A percentile compares a stretch with the other conserved stretches of the same genome.
Conservation (phyloP, 2,797 vertebrate species). For the Odontamblyopus rebecca region DNA sequence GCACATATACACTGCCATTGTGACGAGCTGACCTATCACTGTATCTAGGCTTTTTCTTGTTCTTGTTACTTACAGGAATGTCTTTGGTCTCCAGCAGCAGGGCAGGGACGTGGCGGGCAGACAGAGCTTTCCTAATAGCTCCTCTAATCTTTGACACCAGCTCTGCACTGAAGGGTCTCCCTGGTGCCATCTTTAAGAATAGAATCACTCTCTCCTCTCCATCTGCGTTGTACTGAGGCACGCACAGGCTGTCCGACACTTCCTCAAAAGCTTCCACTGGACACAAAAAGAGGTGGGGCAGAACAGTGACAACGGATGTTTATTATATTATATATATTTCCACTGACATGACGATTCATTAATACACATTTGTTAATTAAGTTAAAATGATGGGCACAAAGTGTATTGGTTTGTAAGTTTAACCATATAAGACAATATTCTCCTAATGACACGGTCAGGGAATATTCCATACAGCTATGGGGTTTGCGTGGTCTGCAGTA, state of each 20-base stretch:
- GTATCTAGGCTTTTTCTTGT: constrained; percentile 24
- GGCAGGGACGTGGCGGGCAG: constrained; percentile 89
- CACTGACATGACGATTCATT: background rate
- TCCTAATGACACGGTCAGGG: background rate
- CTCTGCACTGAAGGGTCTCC: constrained; percentile 73
- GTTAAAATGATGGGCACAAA: background rate
- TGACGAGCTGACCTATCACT: constrained; percentile 14
- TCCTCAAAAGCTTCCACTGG: constrained; percentile 96
- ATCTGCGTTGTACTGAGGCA: constrained; percentile 89
- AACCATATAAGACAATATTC: background rate
- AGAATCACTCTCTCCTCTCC: constrained; percentile 92
- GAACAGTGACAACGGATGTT: background rate
- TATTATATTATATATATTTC: background rate
- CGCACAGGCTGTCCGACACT: constrained; percentile 91
- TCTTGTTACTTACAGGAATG: constrained; percentile 91
- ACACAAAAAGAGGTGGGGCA: background rate
- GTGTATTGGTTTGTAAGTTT: background rate
- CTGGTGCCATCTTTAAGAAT: constrained; percentile 90
- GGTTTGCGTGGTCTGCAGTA: no score
- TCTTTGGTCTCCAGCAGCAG: constrained; percentile 90
- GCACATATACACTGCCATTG: background rate
- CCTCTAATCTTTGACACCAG: constrained; percentile 81
- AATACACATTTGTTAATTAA: background rate
- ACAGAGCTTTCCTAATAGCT: constrained; percentile 86
- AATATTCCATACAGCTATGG: background rate